A percentile compares a stretch with the other conserved stretches of the same genome.
phyloP scores from a whole-genome alignment of 1,140 invertebrate species.

The Melanaphis sacchari region DNA sequence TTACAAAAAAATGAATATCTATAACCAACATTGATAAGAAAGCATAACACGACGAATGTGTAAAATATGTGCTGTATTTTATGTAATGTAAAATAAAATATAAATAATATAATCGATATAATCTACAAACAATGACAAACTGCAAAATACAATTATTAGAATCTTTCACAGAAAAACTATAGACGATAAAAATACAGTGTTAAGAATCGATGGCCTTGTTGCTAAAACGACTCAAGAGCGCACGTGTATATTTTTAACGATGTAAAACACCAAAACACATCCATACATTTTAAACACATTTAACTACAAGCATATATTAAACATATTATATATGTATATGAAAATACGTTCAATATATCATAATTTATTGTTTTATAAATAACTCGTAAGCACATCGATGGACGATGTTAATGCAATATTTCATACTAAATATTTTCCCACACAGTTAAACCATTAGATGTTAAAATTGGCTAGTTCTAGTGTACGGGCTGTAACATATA shows the following conservation, averaged over 20 bases:
- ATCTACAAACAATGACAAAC: too few species aligned
- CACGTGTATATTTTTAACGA: background rate
- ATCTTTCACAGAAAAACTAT: background rate
- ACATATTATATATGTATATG: background rate
- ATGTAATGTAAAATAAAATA: background rate
- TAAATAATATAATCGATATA: background rate
- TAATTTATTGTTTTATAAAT: background rate
- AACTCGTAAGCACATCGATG: background rate
- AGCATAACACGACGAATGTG: background rate
- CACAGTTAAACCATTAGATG: background rate
- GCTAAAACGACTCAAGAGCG: background rate
- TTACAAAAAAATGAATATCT: background rate
- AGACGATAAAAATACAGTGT: slow-evolving; percentile 5
- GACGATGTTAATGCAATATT: background rate
- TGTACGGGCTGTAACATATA: background rate
- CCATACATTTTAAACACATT: background rate
- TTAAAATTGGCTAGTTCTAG: background rate
- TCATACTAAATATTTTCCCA: background rate
- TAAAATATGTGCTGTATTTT: background rate
- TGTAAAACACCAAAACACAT: background rate
- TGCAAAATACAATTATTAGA: background rate
- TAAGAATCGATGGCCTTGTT: background rate
- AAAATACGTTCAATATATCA: background rate
- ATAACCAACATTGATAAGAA: background rate
- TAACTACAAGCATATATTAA: background rate